Conservation (phyloP, 2,113 vertebrate species). For the Hemiscyllium ocellatum region DNA sequence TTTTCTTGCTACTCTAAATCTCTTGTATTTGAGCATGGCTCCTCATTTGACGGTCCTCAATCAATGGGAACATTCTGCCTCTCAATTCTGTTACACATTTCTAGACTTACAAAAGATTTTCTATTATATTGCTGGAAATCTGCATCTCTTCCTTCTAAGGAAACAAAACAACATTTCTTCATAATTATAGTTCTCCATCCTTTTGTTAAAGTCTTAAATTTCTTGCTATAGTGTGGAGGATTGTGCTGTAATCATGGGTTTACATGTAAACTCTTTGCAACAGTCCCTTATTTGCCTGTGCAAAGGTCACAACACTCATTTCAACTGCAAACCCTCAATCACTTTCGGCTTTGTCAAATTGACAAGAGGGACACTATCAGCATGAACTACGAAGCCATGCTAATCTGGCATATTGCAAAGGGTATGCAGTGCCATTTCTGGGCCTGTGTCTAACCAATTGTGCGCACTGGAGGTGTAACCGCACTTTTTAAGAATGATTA, state of each 20-base stretch:
- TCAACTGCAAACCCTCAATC: background rate
- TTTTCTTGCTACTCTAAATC: background rate
- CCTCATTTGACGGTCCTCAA: background rate
- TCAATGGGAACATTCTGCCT: background rate
- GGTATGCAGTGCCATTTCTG: background rate
- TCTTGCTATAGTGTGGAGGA: background rate
- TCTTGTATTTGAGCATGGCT: background rate
- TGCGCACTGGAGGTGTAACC: background rate
- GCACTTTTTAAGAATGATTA: too few relatives aligned
- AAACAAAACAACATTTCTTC: background rate
- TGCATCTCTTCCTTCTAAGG: background rate
- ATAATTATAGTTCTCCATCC: background rate
- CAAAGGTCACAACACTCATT: background rate
- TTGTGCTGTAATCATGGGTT: background rate
- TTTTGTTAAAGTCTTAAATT: background rate
- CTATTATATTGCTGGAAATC: background rate
- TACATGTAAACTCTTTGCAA: background rate
- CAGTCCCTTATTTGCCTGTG: background rate
- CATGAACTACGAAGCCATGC: background rate
- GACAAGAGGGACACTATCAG: background rate
- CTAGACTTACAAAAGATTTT: background rate
- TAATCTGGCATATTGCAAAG: background rate
- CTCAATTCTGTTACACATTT: background rate
- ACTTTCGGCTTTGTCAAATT: background rate
- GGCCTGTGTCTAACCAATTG: too few relatives aligned